These are phyloP conservation scores for Epinotia ramella DNA, from an alignment of 2,888 invertebrate genomes.

Conservation along the genomic window DNA sequence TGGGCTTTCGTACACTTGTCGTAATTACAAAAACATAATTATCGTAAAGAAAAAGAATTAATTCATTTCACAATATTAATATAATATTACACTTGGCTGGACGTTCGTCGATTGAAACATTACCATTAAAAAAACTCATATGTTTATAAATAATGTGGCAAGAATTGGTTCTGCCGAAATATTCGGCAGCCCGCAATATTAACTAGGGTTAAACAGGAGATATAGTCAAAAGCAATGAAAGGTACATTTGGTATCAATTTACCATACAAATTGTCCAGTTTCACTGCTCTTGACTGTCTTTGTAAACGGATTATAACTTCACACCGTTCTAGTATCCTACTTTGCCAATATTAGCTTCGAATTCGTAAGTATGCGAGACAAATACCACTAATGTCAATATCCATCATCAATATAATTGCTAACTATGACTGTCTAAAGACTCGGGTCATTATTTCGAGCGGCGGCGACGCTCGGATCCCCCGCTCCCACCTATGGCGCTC, in stretches of 20 bases:
- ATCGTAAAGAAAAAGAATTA: neutral
- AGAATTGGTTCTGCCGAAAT: conserved; percentile 15
- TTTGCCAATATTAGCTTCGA: neutral
- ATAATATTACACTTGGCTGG: neutral
- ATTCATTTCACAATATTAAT: conserved; percentile 1
- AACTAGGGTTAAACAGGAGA: conserved; percentile 14
- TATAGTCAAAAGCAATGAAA: neutral
- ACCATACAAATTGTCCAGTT: neutral
- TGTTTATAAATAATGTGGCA: conserved; percentile 36
- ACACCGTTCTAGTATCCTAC: conserved; percentile 6
- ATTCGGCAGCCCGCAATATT: conserved; percentile 2
- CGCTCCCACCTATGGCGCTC: too few species aligned
- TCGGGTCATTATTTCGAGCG: neutral
- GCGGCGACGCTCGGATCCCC: too few species aligned
- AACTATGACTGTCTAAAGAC: neutral
- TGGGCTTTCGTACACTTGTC: neutral
- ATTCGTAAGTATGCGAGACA: neutral
- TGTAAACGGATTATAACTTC: conserved; percentile 23
- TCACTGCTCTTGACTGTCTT: neutral
- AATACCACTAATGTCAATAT: neutral
- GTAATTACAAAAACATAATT: neutral
- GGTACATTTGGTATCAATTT: neutral
- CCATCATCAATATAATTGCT: neutral
- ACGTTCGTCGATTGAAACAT: conserved; percentile 21
- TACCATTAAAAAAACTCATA: conserved; percentile 15